Base-by-base conservation (phyloP, 2,113 vertebrate species). In the Actenoides hombroni region DNA sequence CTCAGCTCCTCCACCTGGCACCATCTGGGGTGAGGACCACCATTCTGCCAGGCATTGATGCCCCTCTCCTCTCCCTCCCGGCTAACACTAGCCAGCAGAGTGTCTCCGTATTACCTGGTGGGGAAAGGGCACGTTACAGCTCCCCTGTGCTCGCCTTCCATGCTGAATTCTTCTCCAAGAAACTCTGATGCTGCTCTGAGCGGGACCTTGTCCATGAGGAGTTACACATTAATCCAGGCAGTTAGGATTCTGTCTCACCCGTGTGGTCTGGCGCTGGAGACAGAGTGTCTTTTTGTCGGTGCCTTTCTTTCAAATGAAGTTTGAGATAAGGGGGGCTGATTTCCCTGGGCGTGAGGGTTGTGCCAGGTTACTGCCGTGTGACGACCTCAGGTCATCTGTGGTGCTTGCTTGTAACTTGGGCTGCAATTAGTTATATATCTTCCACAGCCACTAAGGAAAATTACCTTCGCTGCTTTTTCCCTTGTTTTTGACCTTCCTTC, bases 201-300 rank as follows among this genome's bases (percentile, higher is more conserved):
- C 7, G 2, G 75, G 57, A 90, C 54, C 79, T 26, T 3, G 1
- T 15, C n/a, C 59, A 16, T 2, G 17, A 4, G 31, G 24, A 40
- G 88, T 94, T 94, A 90, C 88, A 49, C 60, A 93, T 96, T 96
- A 95, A 96, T 86, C 28, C 0, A 6, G 76, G 64, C 54, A 11
- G n/a, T 86, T 83, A 29, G n/a, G n/a, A 25, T 26, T 23, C 83
- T 94, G 23, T 95, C 79, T 83, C 29, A 19, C n/a, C 46, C 1
- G 0, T 3, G 33, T 25, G 37, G 49, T 77, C 54, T 31, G 4
- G 0, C 48, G 44, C 70, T 93, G 93, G 96, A 95, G 86, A 54
- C 96, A 91, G 33, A 4, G 33, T 49, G 92, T 77, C 88, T 40
- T 92, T 73, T 10, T 2, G 7, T 7, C 10, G 5, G 46, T 65